Base-by-base conservation (phyloP, 2,888 invertebrate genomes). In the Hydraecia micacea region DNA sequence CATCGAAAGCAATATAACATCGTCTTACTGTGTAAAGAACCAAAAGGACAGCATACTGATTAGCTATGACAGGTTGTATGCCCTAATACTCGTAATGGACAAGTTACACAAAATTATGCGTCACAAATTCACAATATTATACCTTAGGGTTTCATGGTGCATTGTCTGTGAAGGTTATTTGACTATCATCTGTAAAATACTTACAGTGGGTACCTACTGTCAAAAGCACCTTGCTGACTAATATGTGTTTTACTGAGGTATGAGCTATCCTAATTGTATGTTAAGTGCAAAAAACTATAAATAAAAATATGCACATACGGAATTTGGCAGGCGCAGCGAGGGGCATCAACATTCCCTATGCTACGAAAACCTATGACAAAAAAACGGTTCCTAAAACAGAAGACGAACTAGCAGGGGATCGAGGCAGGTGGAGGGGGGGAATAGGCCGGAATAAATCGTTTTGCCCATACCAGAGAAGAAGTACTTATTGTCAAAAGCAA, bases 131-230 rank as follows among this genome's bases (percentile, higher is more conserved):
- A 32, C 25, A 32, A 62, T 21, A 80, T 25, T 46, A 42, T 36
- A 73, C 28, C 3, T 52, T 36, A 21, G 18, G 9, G 15, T 80
- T 73, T 46, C 25, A 81, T 63, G 74, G 46, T 46, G 28, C 36
- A 55, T 18, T 81, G 42, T 18, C 28, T 63, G n/a, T 36, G 11
- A 63, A 80, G 25, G 46, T 36, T 18, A 58, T 28, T 36, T 46
- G 25, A 25, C 28, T 15, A 15, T 55, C 21, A 15, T n/a, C 21
- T 49, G 28, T 58, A 21, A 77, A 65, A 42, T 65, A 46, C 18
- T 65, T n/a, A 6, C n/a, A 36, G 2, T 28, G n/a, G 4, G 9
- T 18, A 15, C 15, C 49, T 18, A 52, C 18, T 25, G n/a, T 1
- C 46, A 4, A 15, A 32, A 69, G 28, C 18, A 28, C 3, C 28